Evolutionary conservation across 2,888 invertebrate genomes (phyloP).

Genomic region (Toxonevra muliebris): DNA sequence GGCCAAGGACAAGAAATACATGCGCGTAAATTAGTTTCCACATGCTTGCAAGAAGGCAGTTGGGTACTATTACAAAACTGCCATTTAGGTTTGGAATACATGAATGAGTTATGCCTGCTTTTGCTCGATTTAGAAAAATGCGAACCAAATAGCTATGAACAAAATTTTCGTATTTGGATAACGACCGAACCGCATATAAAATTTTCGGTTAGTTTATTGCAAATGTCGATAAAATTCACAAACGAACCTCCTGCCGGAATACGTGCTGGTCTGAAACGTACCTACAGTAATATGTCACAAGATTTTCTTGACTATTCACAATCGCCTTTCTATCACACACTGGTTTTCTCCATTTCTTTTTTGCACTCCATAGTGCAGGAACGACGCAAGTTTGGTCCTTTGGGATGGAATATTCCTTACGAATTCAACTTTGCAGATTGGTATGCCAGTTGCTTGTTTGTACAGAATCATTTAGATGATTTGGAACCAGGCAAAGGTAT

Average conservation of each 20-base stretch:
- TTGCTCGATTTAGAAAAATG: constrained; percentile 64
- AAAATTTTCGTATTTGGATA: constrained; percentile 82
- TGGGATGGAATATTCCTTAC: constrained; percentile 94
- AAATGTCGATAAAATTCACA: constrained; percentile 87
- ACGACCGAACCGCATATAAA: constrained; percentile 82
- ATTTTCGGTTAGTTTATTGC: constrained; percentile 85
- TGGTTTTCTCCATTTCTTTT: constrained; percentile 86
- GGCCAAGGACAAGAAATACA: constrained; percentile 88
- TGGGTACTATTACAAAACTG: constrained; percentile 91
- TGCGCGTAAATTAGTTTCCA: constrained; percentile 75
- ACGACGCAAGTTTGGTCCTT: constrained; percentile 84
- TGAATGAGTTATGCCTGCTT: constrained; percentile 78
- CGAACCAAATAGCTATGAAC: constrained; percentile 57
- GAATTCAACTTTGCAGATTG: constrained; percentile 91
- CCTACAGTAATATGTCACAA: constrained; percentile 84
- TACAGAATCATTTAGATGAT: constrained; percentile 86
- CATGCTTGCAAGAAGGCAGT: constrained; percentile 74
- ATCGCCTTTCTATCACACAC: constrained; percentile 79
- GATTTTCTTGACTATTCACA: constrained; percentile 86
- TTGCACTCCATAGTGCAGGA: constrained; percentile 88
- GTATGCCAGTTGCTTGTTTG: constrained; percentile 84
- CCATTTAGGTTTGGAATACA: constrained; percentile 85
- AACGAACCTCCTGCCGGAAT: constrained; percentile 91
- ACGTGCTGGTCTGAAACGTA: constrained; percentile 83
- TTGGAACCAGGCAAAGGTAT: constrained; percentile 79